A percentile compares a stretch with the other conserved stretches of the same genome.
Conservation (phyloP, 1,140 invertebrate species). For the Homalodisca vitripennis region DNA sequence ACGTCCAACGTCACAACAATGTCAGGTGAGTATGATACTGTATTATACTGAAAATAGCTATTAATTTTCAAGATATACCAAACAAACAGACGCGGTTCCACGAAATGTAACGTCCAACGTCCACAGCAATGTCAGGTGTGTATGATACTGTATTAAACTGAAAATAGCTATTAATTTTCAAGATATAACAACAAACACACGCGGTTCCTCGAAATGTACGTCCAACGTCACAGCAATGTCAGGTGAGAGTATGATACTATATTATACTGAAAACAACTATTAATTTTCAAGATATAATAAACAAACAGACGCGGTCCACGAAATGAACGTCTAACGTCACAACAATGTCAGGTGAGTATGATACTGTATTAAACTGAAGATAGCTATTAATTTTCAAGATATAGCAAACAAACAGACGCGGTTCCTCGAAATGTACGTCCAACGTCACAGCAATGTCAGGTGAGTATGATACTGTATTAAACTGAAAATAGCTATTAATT, state of each 20-base stretch:
- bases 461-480: no score
- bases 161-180: slow-evolving; percentile 89
- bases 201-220: slow-evolving; percentile 94
- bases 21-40: slow-evolving; percentile 84
- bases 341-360: no score
- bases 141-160: slow-evolving; percentile 85
- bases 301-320: no score
- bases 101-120: slow-evolving; percentile 95
- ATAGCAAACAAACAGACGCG: no score
- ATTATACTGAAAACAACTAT: no score
- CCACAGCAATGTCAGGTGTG: slow-evolving; percentile 92
- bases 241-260: slow-evolving; percentile 39
- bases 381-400: no score
- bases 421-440: no score
- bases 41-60: slow-evolving; percentile 90
- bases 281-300: no score
- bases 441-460: no score
- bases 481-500: no score
- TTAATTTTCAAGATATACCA: slow-evolving; percentile 74
- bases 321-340: no score
- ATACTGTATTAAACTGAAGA: no score
- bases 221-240: slow-evolving; percentile 76
- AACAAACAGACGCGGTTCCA: slow-evolving; percentile 82
- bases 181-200: slow-evolving; percentile 68
- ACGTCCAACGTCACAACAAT: slow-evolving; percentile 96